Evolutionary conservation across 2,797 vertebrate species (phyloP).

Genomic region (Onychomys torridus): DNA sequence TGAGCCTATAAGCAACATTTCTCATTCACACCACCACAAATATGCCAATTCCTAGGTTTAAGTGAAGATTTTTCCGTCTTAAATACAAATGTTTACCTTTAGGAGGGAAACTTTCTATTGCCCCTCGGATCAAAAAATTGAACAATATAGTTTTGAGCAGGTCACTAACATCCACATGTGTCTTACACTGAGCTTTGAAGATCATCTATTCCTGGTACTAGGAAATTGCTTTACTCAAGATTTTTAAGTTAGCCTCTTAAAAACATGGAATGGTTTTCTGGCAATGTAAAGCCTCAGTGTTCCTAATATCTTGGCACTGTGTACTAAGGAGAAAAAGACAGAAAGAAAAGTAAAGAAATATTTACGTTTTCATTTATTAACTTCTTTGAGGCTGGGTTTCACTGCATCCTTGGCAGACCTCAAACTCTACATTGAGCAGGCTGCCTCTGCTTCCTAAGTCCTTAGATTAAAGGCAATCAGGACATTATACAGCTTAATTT

Average conservation of each 20-base stretch:
- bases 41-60: neutral
- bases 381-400: neutral
- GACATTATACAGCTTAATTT: neutral
- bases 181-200: neutral
- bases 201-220: neutral
- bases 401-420: neutral
- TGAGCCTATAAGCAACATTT: neutral
- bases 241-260: neutral
- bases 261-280: slow-evolving; percentile 27
- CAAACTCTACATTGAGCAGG: neutral
- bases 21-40: neutral
- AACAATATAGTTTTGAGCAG: neutral
- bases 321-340: neutral
- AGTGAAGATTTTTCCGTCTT: slow-evolving; percentile 21
- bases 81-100: neutral
- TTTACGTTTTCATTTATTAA: slow-evolving; percentile 44
- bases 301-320: neutral
- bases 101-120: neutral
- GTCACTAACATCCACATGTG: neutral
- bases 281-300: neutral
- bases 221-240: slow-evolving; percentile 29
- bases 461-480: neutral
- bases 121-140: neutral
- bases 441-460: neutral
- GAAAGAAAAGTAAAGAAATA: neutral